Conservation (phyloP, 2,113 vertebrate genomes). For the Microtus oregoni region DNA sequence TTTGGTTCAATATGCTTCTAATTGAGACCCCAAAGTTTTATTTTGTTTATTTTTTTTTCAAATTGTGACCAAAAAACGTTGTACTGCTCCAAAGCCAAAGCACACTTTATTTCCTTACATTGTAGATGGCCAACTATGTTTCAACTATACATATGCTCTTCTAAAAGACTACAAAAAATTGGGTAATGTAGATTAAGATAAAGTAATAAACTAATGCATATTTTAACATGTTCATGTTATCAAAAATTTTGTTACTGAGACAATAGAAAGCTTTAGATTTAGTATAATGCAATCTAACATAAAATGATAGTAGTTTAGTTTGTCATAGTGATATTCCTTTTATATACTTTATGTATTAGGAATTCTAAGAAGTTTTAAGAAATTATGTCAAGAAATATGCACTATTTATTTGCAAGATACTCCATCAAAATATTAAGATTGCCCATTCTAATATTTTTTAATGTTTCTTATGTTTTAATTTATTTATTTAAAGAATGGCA, state of each 20-base stretch:
- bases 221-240: conserved; percentile 42
- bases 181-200: neutral
- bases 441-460: neutral
- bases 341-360: neutral
- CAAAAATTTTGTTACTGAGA: neutral
- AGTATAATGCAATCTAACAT: neutral
- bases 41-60: conserved; percentile 62
- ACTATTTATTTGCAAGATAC: neutral
- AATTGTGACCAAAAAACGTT: neutral
- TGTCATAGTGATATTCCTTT: neutral
- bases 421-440: neutral
- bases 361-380: conserved; percentile 43
- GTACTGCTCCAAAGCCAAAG: conserved; percentile 28
- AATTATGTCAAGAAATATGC: neutral
- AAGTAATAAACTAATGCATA: conserved; percentile 6
- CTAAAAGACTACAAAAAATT: neutral
- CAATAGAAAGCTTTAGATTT: neutral
- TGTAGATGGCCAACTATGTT: neutral
- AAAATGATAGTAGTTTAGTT: neutral
- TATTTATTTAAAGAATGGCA: neutral
- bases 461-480: too few species aligned
- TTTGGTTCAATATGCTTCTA: conserved; percentile 67
- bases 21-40: conserved; percentile 55
- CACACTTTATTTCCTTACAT: neutral
- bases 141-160: neutral